Evolutionary conservation across 2,888 invertebrate species (phyloP), one percentile per base, ranked within the genome.

Genomic region (Melipona beecheii): DNA sequence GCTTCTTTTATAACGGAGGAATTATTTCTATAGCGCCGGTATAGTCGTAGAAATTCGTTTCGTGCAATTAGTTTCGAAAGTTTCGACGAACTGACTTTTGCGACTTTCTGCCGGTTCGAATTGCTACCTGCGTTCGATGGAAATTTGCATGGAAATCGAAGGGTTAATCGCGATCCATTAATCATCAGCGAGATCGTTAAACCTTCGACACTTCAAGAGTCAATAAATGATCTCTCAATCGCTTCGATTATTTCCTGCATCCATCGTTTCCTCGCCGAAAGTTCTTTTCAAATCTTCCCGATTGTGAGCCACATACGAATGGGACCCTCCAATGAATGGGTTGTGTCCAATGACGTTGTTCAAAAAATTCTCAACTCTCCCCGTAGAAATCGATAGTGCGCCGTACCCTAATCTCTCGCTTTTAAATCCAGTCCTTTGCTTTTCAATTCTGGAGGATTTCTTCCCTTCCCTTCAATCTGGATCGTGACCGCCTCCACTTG

Each of bases 341-440:
- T 56, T 64, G 56, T 69, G 21, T 62, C 52, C 58, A 4, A 31
- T 9, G 15, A 49, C 19, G 19, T 24, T 54, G 27, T 66, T 71
- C 13, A 4, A 54, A 50, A 58, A 81, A 64, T n/a, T n/a, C 69
- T 62, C 72, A 75, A 21, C 4, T 17, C 50, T 9, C 58, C 13
- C 36, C 49, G 21, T 21, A 56, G 56, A 78, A 77, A 75, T 78
- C 43, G 50, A 56, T 62, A 54, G n/a, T 19, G 50, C 50, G 15
- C 27, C 62, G 50, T 75, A 75, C 64, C 76, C 60, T 73, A 75
- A 54, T 66, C 79, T 60, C 58, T 74, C 52, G 56, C 73, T 56
- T 36, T 31, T 70, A 56, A 83, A 60, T 60, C 24, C 75, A 75
- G 58, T 71, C 84, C 70, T 62, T 73, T 50, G 56, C 73, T 62